A percentile compares a stretch with the other conserved stretches of the same genome.
phyloP scores from a whole-genome alignment of 2,113 vertebrate genomes.

The Dolichotis patagonum region DNA sequence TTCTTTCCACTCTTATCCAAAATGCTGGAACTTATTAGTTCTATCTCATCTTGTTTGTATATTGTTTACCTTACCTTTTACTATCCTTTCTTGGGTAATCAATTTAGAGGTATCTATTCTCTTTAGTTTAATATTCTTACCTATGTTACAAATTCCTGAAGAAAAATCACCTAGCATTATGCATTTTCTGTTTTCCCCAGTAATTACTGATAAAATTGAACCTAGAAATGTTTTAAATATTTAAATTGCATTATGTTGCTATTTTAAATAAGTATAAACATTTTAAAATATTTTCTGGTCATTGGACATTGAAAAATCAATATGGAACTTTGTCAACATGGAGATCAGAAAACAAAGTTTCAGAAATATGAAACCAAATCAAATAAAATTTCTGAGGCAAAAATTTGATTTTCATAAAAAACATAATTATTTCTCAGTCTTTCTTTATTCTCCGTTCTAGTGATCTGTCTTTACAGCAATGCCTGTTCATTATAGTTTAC shows the following conservation, averaged over 20 bases:
- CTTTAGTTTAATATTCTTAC: not conserved
- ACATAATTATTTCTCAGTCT: not conserved
- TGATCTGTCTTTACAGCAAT: not conserved
- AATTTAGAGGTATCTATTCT: not conserved
- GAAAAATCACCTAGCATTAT: not conserved
- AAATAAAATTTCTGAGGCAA: not conserved
- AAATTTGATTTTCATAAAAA: not conserved
- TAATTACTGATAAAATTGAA: not conserved
- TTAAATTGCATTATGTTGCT: not conserved
- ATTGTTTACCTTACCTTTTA: not conserved
- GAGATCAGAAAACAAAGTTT: not conserved
- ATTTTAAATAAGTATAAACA: not conserved
- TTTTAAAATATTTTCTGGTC: constrained; percentile 5
- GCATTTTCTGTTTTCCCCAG: not conserved
- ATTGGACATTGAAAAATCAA: not conserved
- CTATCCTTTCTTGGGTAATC: not conserved
- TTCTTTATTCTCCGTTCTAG: not conserved
- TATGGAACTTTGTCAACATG: not conserved
- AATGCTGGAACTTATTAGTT: not conserved
- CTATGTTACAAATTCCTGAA: not conserved
- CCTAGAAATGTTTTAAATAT: not conserved
- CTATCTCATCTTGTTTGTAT: not conserved
- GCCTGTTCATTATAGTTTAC: not conserved
- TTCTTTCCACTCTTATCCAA: not conserved
- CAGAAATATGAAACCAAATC: not conserved